A percentile compares a stretch with the other conserved stretches of the same genome.
phyloP scores from a whole-genome alignment of 2,113 vertebrate species.

The Ursus arctos region DNA sequence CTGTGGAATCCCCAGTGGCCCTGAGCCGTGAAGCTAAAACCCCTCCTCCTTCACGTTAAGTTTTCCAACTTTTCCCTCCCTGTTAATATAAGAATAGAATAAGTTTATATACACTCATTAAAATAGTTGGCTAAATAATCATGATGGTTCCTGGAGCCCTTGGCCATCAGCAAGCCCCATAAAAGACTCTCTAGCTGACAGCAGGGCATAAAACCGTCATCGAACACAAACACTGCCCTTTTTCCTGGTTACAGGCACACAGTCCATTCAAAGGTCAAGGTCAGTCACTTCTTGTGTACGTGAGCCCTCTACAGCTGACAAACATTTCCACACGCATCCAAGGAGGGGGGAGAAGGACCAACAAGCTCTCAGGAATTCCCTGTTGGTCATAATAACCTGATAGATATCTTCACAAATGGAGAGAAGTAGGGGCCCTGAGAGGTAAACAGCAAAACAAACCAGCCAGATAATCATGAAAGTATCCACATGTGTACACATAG shows the following conservation, averaged over 20 bases:
- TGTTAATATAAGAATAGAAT: slow-evolving; percentile 72
- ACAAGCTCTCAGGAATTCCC: neutral
- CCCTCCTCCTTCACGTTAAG: slow-evolving; percentile 19
- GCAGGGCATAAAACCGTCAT: slow-evolving; percentile 56
- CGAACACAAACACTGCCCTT: slow-evolving; percentile 57
- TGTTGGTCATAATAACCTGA: neutral
- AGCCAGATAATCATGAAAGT: neutral
- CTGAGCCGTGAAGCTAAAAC: slow-evolving; percentile 19
- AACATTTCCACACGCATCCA: slow-evolving; percentile 34
- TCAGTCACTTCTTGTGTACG: slow-evolving; percentile 51
- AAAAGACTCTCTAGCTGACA: slow-evolving; percentile 52
- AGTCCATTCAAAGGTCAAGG: slow-evolving; percentile 56
- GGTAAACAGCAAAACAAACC: neutral
- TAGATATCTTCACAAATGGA: neutral
- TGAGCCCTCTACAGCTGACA: neutral
- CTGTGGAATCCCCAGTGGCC: neutral
- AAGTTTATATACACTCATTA: slow-evolving; percentile 64
- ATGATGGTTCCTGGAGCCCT: slow-evolving; percentile 35
- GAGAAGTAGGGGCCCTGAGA: neutral
- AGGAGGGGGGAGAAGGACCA: neutral
- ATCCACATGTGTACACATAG: neutral
- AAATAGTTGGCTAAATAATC: slow-evolving; percentile 59
- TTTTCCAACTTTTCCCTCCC: slow-evolving; percentile 47
- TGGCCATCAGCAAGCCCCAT: slow-evolving; percentile 30
- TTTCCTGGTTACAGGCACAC: slow-evolving; percentile 60